Base-by-base conservation (phyloP, 2,113 vertebrate species). In the Orycteropus afer region DNA sequence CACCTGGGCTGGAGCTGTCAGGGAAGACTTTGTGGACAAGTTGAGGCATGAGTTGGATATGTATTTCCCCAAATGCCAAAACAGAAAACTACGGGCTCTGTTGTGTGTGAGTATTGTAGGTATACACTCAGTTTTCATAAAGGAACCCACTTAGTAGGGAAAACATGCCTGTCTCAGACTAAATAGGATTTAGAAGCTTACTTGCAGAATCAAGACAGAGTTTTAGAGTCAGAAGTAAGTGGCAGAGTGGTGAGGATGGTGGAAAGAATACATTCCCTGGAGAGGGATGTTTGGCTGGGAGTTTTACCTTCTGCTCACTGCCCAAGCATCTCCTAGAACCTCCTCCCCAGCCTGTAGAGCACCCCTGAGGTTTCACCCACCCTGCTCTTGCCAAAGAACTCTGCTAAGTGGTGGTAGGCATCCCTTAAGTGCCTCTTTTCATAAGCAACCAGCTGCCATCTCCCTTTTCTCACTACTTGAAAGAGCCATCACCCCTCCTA, bases 41-140 rank as follows among this genome's bases (percentile, higher is more conserved):
- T 18, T 51, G 23, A 85, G 86, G 14, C 71, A 81, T 94, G 57
- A 86, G 17, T 65, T 84, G 27, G 18, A 8, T 51, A 32, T 53
- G n/a, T 51, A 73, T 57, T 86, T 93, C 49, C 53, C 69, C 42
- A 90, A 92, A 61, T 59, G 23, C 32, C 32, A 89, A 90, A 79
- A 78, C 57, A 87, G 88, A 94, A 90, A 92, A 45, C 14, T 18
- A 37, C 10, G 14, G 23, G 17, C 3, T 76, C 13, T 59, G 29
- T 42, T 51, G 13, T 65, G 34, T 45, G 47, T 63, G 5, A 65
- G 27, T 45, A 29, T n/a, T 57, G 76, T 47, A 65, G 18, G 23
- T 59, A 13, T 76, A 89, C 2, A 79, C 3, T 20, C 10, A 42
- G 11, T 61, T 90, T 92, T 88, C 37, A 88, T n/a, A 95, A 95